Base-by-base conservation (phyloP, 2,888 invertebrate genomes). In the Oscheius sp. region DNA sequence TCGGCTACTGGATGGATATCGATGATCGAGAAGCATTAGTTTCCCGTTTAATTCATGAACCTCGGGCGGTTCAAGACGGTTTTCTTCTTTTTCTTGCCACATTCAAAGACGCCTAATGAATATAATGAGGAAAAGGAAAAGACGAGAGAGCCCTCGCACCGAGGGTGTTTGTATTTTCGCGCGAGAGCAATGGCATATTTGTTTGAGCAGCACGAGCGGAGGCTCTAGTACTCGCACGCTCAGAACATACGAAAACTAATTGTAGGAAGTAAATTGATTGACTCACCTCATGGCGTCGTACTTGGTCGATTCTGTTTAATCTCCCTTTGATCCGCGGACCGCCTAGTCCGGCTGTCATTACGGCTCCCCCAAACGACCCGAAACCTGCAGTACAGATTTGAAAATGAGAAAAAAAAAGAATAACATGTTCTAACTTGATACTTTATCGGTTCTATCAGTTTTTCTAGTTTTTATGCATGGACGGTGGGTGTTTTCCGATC, bases 1-100 rank as follows among this genome's bases (percentile, higher is more conserved):
- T 45, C 80, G 51, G 22, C 70, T 68, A 30, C 72, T 80, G 2
- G 77, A 71, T 0, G 78, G 71, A 44, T 77, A 80, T 45, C 73
- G 69, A 28, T 75, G 71, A 63, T 82, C 81, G 24, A 82, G 47
- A 30, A 68, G 56, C 67, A 82, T 70, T 51, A 78, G 47, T 49
- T 73, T 74, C 1, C 73, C 77, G 47, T 67, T 72, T 26, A 77
- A 45, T 30, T 72, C 70, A 17, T 67, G 20, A n/a, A 26, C 36
- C 20, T 56, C 51, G n/a, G 65, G 64, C 20, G 41, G 47, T 20
- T 56, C 56, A 38, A 20, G 56, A 50, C 17, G 45, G 17, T 30
- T 12, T 28, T 51, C 51, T 26, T 51, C 51, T 51, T 51, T 24
- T 51, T 26, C 51, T n/a, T 51, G n/a, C 41, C 38, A 57, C 57